phyloP scores from a whole-genome alignment of 1,140 invertebrate genomes.

The Trichonephila inaurata region DNA sequence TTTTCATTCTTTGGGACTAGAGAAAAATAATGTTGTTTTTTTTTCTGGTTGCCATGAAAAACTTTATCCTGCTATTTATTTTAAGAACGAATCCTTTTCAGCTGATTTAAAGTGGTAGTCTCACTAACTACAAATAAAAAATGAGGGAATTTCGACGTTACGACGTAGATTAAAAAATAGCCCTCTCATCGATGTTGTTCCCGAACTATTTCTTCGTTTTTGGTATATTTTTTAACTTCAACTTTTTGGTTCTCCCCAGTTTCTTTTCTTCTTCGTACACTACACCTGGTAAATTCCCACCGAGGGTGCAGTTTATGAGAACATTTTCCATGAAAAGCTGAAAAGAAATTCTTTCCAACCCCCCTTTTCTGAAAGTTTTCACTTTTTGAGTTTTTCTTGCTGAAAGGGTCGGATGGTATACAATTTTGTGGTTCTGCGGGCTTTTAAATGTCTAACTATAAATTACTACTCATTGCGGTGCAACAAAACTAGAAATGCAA shows the following conservation, averaged over 20 bases:
- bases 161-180: constrained; percentile 53
- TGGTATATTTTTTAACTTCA: constrained; percentile 32
- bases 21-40: neutral
- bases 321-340: constrained; percentile 37
- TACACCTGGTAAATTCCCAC: constrained; percentile 55
- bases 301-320: constrained; percentile 53
- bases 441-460: constrained; percentile 7
- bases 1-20: neutral
- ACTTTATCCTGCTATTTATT: neutral
- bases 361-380: constrained; percentile 17
- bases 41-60: neutral
- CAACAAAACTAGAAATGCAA: too few species aligned
- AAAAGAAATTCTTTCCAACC: constrained; percentile 19
- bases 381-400: constrained; percentile 20
- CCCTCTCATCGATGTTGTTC: constrained; percentile 4
- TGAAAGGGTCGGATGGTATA: neutral
- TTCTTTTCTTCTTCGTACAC: neutral
- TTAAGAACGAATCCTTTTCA: constrained; percentile 3
- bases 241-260: constrained; percentile 18
- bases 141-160: constrained; percentile 31
- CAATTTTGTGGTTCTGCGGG: neutral
- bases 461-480: neutral
- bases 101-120: constrained; percentile 38
- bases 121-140: constrained; percentile 51
- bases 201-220: constrained; percentile 29